Evolutionary conservation across 2,888 invertebrate species (phyloP).

Genomic region (Ametastegia equiseti): DNA sequence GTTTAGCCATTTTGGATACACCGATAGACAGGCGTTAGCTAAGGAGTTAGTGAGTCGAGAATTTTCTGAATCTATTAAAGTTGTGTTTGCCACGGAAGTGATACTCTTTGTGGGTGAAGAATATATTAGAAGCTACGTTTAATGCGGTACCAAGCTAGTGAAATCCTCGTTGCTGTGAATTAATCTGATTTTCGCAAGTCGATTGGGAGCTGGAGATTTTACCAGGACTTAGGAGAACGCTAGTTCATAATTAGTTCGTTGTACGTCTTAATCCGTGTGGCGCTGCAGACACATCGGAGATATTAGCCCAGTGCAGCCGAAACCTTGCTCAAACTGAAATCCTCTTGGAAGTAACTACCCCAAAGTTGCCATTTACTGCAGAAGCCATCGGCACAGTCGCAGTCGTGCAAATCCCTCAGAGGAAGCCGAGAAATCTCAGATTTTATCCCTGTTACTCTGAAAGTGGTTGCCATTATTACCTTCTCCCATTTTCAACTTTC

Average conservation of each 20-base stretch:
- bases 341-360: too few relatives aligned
- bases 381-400: background rate
- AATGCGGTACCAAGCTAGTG: background rate
- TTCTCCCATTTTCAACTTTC: background rate
- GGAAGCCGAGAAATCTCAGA: background rate
- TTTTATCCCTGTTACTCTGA: background rate
- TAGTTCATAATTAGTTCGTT: constrained; percentile 69
- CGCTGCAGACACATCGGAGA: constrained; percentile 10
- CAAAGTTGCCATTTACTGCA: background rate
- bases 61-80: too few relatives aligned
- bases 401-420: background rate
- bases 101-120: too few relatives aligned
- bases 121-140: too few relatives aligned
- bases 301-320: background rate
- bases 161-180: background rate
- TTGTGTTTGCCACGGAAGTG: too few relatives aligned
- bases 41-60: too few relatives aligned
- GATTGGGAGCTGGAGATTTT: background rate
- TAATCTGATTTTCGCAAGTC: background rate
- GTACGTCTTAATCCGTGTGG: constrained; percentile 62
- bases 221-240: constrained; percentile 52
- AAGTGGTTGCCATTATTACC: background rate
- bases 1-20: too few relatives aligned
- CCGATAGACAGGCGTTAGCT: too few relatives aligned
- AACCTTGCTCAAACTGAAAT: background rate